phyloP scores from a whole-genome alignment of 2,797 vertebrate genomes.

The Glyptemys insculpta region DNA sequence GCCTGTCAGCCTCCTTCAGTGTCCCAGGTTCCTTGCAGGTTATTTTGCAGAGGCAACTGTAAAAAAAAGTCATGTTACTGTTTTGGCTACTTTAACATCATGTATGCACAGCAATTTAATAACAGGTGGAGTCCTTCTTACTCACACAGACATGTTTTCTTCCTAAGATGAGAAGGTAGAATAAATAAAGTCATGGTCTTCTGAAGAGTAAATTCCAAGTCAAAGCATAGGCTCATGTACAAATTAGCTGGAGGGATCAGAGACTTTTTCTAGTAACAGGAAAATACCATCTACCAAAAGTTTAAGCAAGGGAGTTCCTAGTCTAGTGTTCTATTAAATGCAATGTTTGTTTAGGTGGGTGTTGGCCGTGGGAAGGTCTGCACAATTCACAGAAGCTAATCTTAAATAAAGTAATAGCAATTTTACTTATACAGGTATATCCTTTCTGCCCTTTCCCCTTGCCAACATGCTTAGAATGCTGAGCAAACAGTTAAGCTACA shows the following conservation, averaged over 20 bases:
- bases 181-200: neutral
- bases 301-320: neutral
- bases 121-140: conserved; percentile 5
- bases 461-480: neutral
- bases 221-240: neutral
- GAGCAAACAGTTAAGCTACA: neutral
- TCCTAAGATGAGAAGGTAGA: neutral
- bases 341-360: neutral
- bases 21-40: conserved; percentile 15
- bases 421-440: neutral
- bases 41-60: conserved; percentile 46
- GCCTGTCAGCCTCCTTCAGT: conserved; percentile 58
- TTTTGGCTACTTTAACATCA: neutral
- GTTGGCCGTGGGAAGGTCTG: neutral
- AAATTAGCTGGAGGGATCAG: neutral
- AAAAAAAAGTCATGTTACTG: conserved; percentile 2
- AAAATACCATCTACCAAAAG: neutral
- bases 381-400: neutral
- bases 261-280: neutral
- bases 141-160: neutral
- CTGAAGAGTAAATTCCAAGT: neutral
- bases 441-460: neutral
- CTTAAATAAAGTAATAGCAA: neutral
- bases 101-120: neutral
- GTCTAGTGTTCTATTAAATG: neutral